These are phyloP conservation scores for Globodera rostochiensis DNA, from an alignment of 1,140 invertebrate species.

Conservation along the genomic window DNA sequence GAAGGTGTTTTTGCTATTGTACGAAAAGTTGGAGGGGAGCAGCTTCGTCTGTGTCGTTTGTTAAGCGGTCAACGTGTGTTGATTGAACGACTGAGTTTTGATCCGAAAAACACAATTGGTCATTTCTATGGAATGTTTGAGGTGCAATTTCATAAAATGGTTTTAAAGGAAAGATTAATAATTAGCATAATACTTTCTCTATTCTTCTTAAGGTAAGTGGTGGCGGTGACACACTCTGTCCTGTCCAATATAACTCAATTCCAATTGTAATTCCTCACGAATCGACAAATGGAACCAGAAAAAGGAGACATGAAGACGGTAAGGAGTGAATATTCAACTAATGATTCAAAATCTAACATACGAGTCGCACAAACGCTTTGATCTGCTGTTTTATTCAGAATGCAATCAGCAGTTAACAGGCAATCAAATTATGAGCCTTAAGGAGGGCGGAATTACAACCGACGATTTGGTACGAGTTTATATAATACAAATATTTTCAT, in stretches of 20 bases:
- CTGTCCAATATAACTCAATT: background rate
- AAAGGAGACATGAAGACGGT: background rate
- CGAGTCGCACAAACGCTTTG: background rate
- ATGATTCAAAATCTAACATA: background rate
- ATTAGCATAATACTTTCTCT: background rate
- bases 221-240: background rate
- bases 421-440: slow-evolving; percentile 12
- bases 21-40: slow-evolving; percentile 44
- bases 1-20: slow-evolving; percentile 34
- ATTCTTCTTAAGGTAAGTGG: slow-evolving; percentile 8
- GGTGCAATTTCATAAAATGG: background rate
- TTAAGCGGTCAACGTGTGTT: slow-evolving; percentile 26
- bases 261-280: background rate
- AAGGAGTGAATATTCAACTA: background rate
- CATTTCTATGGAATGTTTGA: slow-evolving; percentile 40
- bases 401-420: slow-evolving; percentile 19
- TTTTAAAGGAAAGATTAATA: background rate
- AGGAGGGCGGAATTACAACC: slow-evolving; percentile 7
- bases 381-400: background rate
- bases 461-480: slow-evolving; percentile 15
- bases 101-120: slow-evolving; percentile 36
- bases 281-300: background rate
- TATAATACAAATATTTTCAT: slow-evolving; percentile 15
- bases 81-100: slow-evolving; percentile 43
- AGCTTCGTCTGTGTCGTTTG: slow-evolving; percentile 36